These are phyloP conservation scores for Sarcophaga subvicina DNA, from an alignment of 2,888 invertebrate species.

Conservation along the genomic window DNA sequence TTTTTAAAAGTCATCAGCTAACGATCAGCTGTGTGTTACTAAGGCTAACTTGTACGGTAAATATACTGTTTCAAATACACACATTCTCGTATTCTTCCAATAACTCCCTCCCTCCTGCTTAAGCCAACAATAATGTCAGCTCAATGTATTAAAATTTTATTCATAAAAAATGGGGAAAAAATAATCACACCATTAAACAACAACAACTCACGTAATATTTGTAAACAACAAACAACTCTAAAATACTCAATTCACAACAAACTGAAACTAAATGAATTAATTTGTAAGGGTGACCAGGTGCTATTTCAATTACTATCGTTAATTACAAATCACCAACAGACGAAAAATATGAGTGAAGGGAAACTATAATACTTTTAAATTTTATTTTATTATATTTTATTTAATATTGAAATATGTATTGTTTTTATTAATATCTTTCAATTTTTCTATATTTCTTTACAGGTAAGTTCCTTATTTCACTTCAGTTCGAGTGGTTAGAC, in stretches of 20 bases:
- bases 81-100: not conserved
- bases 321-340: too few species aligned
- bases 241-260: not conserved
- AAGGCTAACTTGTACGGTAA: too few species aligned
- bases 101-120: not conserved
- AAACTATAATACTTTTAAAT: too few species aligned
- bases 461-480: not conserved
- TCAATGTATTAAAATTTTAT: conserved; percentile 30
- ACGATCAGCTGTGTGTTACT: too few species aligned
- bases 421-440: not conserved
- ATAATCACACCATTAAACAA: conserved; percentile 55
- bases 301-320: not conserved
- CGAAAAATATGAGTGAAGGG: too few species aligned
- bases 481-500: not conserved
- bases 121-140: not conserved
- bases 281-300: conserved; percentile 34
- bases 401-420: too few species aligned
- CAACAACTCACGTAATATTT: conserved; percentile 1
- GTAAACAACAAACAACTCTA: not conserved
- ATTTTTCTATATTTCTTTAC: not conserved
- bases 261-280: conserved; percentile 36
- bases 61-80: not conserved
- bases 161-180: not conserved
- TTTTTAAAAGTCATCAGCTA: too few species aligned
- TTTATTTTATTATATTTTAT: too few species aligned